phyloP scores from a whole-genome alignment of 2,888 invertebrate genomes.

The Aphodius granarius region DNA sequence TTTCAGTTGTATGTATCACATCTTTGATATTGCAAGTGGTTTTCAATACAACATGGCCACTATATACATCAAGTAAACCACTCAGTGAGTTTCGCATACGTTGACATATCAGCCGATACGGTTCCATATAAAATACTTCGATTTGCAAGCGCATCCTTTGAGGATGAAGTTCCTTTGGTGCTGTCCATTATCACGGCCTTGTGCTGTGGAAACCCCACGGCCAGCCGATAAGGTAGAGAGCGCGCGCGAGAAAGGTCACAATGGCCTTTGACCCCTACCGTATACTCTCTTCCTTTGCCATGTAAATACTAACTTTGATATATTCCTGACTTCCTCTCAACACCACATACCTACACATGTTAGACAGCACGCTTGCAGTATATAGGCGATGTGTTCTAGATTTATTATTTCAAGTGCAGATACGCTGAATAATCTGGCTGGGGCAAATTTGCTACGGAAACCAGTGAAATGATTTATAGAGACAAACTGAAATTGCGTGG shows the following conservation, averaged over 20 bases:
- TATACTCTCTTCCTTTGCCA: slow-evolving; percentile 25
- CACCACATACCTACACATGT: background rate
- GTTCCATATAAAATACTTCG: background rate
- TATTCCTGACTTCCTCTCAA: slow-evolving; percentile 26
- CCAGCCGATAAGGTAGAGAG: background rate
- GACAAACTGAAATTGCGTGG: too few relatives aligned
- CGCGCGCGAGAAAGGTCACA: slow-evolving; percentile 17
- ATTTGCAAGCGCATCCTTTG: background rate
- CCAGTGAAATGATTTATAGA: too few relatives aligned
- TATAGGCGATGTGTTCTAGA: slow-evolving; percentile 15
- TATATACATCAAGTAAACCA: background rate
- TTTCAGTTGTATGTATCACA: too few relatives aligned
- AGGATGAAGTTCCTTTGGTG: background rate
- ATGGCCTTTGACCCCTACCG: slow-evolving; percentile 22
- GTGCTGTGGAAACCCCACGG: background rate
- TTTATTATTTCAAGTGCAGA: slow-evolving; percentile 30
- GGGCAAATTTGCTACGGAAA: slow-evolving; percentile 15
- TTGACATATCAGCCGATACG: background rate
- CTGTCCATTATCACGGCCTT: slow-evolving; percentile 16
- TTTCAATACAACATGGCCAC: background rate
- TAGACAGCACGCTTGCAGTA: slow-evolving; percentile 29
- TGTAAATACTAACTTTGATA: slow-evolving; percentile 29
- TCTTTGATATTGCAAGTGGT: too few relatives aligned
- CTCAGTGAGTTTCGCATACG: background rate
- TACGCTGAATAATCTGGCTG: slow-evolving; percentile 1